Conservation (phyloP, 1,140 invertebrate species). For the Heliconius hermathena region DNA sequence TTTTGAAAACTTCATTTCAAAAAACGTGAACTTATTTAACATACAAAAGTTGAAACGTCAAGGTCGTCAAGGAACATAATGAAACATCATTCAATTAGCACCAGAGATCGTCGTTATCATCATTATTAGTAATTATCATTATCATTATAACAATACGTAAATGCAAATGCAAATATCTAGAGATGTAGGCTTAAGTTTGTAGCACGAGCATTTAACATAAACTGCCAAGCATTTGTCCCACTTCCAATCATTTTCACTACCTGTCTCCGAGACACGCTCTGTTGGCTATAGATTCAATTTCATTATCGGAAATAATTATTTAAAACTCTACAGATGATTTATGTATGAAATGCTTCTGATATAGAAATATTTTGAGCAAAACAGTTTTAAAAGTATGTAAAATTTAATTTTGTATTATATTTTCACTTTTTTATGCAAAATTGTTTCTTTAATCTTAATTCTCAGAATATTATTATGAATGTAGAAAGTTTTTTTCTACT, state of each 20-base stretch:
- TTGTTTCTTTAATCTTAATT: not conserved
- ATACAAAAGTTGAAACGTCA: constrained; percentile 3
- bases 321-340: constrained; percentile 21
- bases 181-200: constrained; percentile 25
- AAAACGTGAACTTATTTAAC: not conserved
- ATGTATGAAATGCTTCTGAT: not conserved
- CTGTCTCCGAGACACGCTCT: constrained; percentile 35
- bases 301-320: constrained; percentile 38
- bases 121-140: constrained; percentile 11
- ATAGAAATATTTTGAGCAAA: not conserved
- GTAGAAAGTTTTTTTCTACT: constrained; percentile 9
- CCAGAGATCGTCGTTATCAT: not conserved
- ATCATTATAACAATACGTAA: constrained; percentile 10
- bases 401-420: not conserved
- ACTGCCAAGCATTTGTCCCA: constrained; percentile 28
- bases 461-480: not conserved
- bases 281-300: constrained; percentile 37
- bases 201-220: constrained; percentile 33
- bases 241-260: constrained; percentile 38
- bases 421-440: not conserved
- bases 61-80: constrained; percentile 13
- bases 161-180: constrained; percentile 11
- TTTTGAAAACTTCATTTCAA: too few relatives aligned
- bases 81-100: not conserved
- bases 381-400: not conserved